Evolutionary conservation across 2,888 invertebrate genomes (phyloP).

Genomic region (Ichneumoninae sp.): DNA sequence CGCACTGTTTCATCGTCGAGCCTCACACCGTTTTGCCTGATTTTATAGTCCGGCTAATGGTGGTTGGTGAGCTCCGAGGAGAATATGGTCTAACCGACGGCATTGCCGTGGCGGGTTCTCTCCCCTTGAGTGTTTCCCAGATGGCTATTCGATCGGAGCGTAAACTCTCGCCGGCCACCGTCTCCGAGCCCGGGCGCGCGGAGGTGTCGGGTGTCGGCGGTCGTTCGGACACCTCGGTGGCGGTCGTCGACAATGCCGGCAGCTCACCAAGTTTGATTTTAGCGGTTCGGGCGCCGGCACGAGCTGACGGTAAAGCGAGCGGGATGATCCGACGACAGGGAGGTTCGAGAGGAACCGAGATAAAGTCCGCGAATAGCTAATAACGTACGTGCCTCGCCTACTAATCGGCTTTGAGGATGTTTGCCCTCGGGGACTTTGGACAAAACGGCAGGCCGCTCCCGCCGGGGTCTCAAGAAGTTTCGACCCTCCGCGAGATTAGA

Average conservation of each 20-base stretch:
- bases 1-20: conserved; percentile 14
- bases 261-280: conserved; percentile 74
- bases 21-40: conserved; percentile 33
- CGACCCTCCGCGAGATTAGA: conserved; percentile 42
- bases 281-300: conserved; percentile 67
- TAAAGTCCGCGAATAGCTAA: conserved; percentile 77
- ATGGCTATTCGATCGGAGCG: conserved; percentile 60
- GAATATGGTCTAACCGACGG: conserved; percentile 43
- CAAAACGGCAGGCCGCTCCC: conserved; percentile 35
- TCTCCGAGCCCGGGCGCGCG: conserved; percentile 12
- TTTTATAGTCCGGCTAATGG: conserved; percentile 56
- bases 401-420: conserved; percentile 77
- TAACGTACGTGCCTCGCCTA: conserved; percentile 81
- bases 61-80: conserved; percentile 37
- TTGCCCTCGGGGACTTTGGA: conserved; percentile 60
- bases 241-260: conserved; percentile 35
- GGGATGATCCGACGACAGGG: not conserved
- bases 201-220: conserved; percentile 45
- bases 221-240: conserved; percentile 60
- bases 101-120: not conserved
- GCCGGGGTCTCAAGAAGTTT: conserved; percentile 46
- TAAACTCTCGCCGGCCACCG: conserved; percentile 42
- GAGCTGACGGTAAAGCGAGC: not conserved
- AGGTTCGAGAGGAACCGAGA: conserved; percentile 31
- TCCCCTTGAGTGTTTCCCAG: conserved; percentile 36